phyloP scores from a whole-genome alignment of 2,888 invertebrate species.

The Chromoteleia sp. region DNA sequence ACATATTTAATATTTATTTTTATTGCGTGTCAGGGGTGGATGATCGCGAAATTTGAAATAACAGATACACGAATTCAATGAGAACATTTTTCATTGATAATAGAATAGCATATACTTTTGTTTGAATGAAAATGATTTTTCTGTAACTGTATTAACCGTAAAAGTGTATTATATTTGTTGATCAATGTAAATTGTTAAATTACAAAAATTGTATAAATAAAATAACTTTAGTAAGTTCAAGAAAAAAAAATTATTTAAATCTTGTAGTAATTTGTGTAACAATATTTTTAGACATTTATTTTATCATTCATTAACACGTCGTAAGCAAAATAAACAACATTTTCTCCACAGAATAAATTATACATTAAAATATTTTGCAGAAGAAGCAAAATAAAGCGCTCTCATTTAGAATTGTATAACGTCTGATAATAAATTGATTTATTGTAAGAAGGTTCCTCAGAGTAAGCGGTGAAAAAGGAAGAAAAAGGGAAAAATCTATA shows the following conservation, averaged over 20 bases:
- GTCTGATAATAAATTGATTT: too few relatives aligned
- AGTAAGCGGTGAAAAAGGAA: too few relatives aligned
- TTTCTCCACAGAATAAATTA: too few relatives aligned
- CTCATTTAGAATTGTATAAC: too few relatives aligned
- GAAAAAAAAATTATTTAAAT: background rate
- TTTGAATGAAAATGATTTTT: constrained; percentile 1
- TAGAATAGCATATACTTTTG: background rate
- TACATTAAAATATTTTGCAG: too few relatives aligned
- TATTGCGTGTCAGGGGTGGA: constrained; percentile 11
- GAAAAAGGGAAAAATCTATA: too few relatives aligned
- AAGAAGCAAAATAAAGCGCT: too few relatives aligned
- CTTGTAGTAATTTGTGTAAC: too few relatives aligned
- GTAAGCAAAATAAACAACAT: too few relatives aligned
- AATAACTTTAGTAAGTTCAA: background rate
- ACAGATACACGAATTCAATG: background rate
- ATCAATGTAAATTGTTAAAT: constrained; percentile 19
- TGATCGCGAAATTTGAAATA: constrained; percentile 1
- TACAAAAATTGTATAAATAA: constrained; percentile 7
- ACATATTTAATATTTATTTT: constrained; percentile 15
- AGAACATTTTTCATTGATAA: background rate
- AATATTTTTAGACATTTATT: too few relatives aligned
- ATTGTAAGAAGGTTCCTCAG: too few relatives aligned
- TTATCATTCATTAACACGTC: too few relatives aligned
- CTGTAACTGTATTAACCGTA: constrained; percentile 2
- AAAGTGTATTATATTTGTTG: constrained; percentile 20